Evolutionary conservation across 2,888 invertebrate species (phyloP).

Genomic region (Perithous albicinctus): DNA sequence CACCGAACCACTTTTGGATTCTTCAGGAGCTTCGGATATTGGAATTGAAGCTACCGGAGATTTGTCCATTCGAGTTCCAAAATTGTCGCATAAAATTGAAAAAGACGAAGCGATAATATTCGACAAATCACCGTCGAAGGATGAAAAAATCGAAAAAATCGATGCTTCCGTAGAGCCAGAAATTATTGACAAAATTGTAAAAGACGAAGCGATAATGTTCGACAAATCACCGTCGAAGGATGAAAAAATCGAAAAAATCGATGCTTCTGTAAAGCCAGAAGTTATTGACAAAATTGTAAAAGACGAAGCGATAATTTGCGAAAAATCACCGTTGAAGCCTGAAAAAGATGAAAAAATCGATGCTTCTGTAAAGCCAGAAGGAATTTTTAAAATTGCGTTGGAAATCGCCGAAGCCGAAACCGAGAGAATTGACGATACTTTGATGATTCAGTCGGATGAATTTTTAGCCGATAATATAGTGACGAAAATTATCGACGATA

Average conservation of each 20-base stretch:
- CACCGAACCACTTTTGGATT: conserved; percentile 21
- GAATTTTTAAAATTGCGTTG: conserved; percentile 10
- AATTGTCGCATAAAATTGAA: conserved; percentile 32
- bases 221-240: too few relatives aligned
- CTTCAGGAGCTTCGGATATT: not conserved
- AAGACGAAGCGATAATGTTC: not conserved
- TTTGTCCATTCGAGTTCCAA: conserved; percentile 46
- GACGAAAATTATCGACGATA: not conserved
- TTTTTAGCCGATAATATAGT: not conserved
- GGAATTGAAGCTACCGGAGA: conserved; percentile 17
- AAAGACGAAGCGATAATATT: not conserved
- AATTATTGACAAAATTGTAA: conserved; percentile 29
- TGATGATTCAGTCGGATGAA: conserved; percentile 6
- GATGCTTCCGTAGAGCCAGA: conserved; percentile 35
- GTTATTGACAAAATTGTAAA: conserved; percentile 30
- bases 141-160: too few relatives aligned
- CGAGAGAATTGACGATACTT: conserved; percentile 1
- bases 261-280: conserved; percentile 35
- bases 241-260: too few relatives aligned
- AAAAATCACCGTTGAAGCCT: too few relatives aligned
- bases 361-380: conserved; percentile 32
- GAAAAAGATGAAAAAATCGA: too few relatives aligned
- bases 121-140: too few relatives aligned
- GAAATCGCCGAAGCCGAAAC: conserved; percentile 17
- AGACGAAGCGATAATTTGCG: not conserved